phyloP scores from a whole-genome alignment of 1,140 invertebrate genomes.

The Coelopa frigida region DNA sequence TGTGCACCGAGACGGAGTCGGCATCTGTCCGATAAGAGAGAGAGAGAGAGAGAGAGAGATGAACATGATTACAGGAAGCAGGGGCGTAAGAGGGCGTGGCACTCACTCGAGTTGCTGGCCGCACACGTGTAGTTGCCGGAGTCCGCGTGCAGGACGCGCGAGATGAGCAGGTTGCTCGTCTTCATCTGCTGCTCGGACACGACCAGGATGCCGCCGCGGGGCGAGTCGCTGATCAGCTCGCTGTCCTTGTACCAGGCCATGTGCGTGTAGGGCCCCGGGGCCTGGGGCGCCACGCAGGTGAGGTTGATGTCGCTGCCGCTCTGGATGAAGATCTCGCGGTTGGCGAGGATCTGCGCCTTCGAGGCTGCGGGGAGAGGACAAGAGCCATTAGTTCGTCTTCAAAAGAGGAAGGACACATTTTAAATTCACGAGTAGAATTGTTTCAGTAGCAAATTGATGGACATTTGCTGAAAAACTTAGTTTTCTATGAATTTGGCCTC shows the following conservation, averaged over 20 bases:
- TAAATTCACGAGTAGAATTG: too few species aligned
- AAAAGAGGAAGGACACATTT: too few species aligned
- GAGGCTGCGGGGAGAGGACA: constrained; percentile 58
- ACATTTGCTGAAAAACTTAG: too few species aligned
- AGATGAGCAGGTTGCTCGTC: constrained; percentile 74
- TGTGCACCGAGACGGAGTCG: constrained; percentile 49
- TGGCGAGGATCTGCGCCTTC: constrained; percentile 78
- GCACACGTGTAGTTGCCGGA: constrained; percentile 85
- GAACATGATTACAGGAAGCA: background rate
- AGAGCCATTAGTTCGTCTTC: too few species aligned
- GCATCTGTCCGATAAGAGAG: constrained; percentile 35
- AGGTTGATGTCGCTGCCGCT: constrained; percentile 86
- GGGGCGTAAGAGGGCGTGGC: background rate
- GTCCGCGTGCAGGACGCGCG: constrained; percentile 65
- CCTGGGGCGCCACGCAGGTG: constrained; percentile 77
- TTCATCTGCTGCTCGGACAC: constrained; percentile 79
- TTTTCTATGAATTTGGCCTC: too few species aligned
- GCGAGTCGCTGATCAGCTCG: constrained; percentile 81
- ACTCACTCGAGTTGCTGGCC: constrained; percentile 56
- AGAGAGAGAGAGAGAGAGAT: background rate
- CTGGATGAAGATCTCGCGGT: constrained; percentile 76
- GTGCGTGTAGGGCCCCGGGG: constrained; percentile 80
- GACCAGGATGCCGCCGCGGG: constrained; percentile 75
- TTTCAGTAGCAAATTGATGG: too few species aligned
- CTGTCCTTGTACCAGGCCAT: constrained; percentile 87